Evolutionary conservation across 92 coral and sea anemone species (phyloP).

Genomic region (Phenganax marumi): DNA sequence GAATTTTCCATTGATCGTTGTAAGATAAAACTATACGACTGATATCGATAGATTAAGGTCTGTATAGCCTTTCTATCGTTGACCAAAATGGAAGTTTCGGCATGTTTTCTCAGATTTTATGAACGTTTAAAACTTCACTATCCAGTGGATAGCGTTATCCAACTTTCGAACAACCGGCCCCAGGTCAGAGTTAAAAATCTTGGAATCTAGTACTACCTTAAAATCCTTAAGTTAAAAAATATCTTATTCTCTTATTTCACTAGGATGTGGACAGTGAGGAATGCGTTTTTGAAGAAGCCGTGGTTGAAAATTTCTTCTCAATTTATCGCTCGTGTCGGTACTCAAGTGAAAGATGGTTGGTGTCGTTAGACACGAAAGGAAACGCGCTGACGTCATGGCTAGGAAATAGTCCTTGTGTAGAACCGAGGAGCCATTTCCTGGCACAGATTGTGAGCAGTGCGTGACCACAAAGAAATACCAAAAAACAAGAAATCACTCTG

Average conservation of each 20-base stretch:
- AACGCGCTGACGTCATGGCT: conserved; percentile 55
- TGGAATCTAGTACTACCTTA: neutral
- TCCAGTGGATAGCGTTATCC: no score
- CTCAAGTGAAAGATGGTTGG: conserved; percentile 75
- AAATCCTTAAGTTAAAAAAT: neutral
- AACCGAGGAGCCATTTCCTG: conserved; percentile 58
- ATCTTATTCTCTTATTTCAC: neutral
- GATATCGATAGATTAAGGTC: no score
- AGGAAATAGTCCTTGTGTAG: conserved; percentile 43
- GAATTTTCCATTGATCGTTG: no score
- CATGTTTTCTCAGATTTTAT: no score
- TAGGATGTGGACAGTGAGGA: conserved; percentile 83
- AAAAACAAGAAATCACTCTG: neutral
- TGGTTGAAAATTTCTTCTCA: conserved; percentile 71
- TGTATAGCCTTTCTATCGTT: no score
- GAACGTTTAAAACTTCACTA: no score
- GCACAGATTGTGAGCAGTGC: conserved; percentile 61
- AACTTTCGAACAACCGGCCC: no score
- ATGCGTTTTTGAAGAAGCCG: conserved; percentile 69
- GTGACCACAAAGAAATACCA: neutral
- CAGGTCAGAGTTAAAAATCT: neutral
- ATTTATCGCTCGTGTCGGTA: conserved; percentile 73
- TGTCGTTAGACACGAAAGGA: conserved; percentile 62
- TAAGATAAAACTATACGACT: no score
- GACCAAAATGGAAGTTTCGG: no score